Evolutionary conservation across 1,140 invertebrate genomes (phyloP), one percentile per base, ranked within the genome.

Genomic region (Homalodisca vitripennis): DNA sequence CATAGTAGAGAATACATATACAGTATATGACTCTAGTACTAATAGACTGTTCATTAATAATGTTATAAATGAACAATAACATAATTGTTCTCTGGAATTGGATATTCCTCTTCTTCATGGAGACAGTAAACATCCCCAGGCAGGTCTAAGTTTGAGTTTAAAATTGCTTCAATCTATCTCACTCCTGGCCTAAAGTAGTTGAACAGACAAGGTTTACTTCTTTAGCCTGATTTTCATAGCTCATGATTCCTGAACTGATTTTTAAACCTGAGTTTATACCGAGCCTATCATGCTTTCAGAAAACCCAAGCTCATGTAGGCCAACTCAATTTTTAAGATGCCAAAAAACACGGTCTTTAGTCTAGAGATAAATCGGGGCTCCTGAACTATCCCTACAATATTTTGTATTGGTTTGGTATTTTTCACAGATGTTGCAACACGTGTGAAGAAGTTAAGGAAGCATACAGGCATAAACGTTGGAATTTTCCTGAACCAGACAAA

Each of bases 381-480:
- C 34, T 17, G 6, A 10, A 6, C 34, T 17, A 10, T 17, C 34
- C 17, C 34, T 17, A 41, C 34, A 10, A 41, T 17, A 10, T 41
- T 41, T 6, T 6, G 34, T 41, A 17, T 17, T 41, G 34, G 6
- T 6, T 10, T 10, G 17, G 6, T 10, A 17, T 41, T 10, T 41
- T 51, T 82, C 83, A n/a, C 68, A 95, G 94, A 75, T 99, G 97
- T 79, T 99, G 97, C 80, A 98, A 98, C 79, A 97, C 95, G 31
- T 99, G 97, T 84, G 92, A 96, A 72, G 95, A 98, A 72, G 94
- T 99, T 0, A 89, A 90, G 80, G 90, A 95, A 80, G 96, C 96
- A 0, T 99, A 99, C 79, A 86, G 89, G 75, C 78, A 87, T 71
- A 92, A 88, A 80, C 90, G 90, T 70, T 99, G 97, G 97, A 92